These are phyloP conservation scores for Nipponia nippon DNA, from an alignment of 2,113 vertebrate species.

Conservation along the genomic window DNA sequence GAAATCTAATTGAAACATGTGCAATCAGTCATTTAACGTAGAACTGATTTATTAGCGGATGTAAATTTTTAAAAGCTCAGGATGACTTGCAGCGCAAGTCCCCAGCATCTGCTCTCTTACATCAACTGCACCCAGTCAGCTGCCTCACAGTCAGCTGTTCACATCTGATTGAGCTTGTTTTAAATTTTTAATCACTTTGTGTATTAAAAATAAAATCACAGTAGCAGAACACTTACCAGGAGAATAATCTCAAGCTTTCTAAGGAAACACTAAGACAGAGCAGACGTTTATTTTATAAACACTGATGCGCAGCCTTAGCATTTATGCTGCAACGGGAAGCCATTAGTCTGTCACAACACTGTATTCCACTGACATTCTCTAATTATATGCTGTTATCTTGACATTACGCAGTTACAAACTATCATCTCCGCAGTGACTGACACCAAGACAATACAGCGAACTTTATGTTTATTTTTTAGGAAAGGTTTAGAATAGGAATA, in stretches of 20 bases:
- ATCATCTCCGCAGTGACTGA: neutral
- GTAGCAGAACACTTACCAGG: slow-evolving; percentile 13
- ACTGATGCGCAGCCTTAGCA: neutral
- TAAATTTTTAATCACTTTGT: slow-evolving; percentile 49
- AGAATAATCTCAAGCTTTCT: slow-evolving; percentile 26
- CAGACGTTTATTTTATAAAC: slow-evolving; percentile 44
- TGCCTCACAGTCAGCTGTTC: neutral
- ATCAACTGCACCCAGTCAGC: neutral
- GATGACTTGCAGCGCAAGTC: neutral
- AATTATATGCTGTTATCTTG: neutral
- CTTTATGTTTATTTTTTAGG: neutral
- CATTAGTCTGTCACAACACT: slow-evolving; percentile 31
- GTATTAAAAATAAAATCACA: slow-evolving; percentile 35
- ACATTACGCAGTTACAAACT: neutral
- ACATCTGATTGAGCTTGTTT: neutral
- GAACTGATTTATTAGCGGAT: neutral
- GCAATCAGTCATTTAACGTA: slow-evolving; percentile 15
- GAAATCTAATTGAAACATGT: neutral
- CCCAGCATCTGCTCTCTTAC: neutral
- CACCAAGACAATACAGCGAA: neutral
- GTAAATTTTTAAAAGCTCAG: neutral
- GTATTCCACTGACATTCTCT: neutral
- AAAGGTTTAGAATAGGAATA: neutral
- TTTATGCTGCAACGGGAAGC: slow-evolving; percentile 24
- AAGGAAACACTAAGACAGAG: slow-evolving; percentile 16